Percentiles rank a stretch among this genome's conserved stretches.
phyloP scores from a whole-genome alignment of 2,888 invertebrate species.

The Chromoteleia sp. region DNA sequence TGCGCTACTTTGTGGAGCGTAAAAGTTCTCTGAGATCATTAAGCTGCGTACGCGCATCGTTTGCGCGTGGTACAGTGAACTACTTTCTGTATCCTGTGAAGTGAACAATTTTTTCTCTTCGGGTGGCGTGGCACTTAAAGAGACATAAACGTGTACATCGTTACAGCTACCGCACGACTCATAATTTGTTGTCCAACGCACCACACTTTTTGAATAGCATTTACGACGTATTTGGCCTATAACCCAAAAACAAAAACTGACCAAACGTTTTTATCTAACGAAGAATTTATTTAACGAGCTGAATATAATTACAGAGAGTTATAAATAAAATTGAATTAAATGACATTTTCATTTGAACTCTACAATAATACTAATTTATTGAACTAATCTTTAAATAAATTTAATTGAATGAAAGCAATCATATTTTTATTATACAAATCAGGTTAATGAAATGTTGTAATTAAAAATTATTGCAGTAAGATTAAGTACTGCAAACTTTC shows the following conservation, averaged over 20 bases:
- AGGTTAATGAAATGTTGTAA: no score
- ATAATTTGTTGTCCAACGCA: constrained; percentile 21
- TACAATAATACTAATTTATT: no score
- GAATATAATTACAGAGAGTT: no score
- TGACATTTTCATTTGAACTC: no score
- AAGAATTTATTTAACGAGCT: background rate
- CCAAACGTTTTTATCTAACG: background rate
- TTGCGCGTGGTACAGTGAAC: constrained; percentile 45
- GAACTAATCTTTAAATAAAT: no score
- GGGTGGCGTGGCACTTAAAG: constrained; percentile 42
- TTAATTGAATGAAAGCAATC: no score
- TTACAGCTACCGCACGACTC: constrained; percentile 28
- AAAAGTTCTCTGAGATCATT: constrained; percentile 54
- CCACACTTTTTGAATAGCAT: constrained; percentile 31
- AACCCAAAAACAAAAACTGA: constrained; percentile 9
- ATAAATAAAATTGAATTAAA: no score
- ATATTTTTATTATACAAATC: no score
- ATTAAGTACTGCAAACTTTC: no score
- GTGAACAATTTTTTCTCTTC: constrained; percentile 48
- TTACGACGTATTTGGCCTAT: background rate
- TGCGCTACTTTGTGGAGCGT: constrained; percentile 45
- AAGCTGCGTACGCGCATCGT: constrained; percentile 43
- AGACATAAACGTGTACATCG: constrained; percentile 33
- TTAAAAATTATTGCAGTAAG: no score
- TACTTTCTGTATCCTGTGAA: constrained; percentile 53